Base-by-base conservation (phyloP, 2,888 invertebrate species). In the Megastigmus dorsalis region DNA sequence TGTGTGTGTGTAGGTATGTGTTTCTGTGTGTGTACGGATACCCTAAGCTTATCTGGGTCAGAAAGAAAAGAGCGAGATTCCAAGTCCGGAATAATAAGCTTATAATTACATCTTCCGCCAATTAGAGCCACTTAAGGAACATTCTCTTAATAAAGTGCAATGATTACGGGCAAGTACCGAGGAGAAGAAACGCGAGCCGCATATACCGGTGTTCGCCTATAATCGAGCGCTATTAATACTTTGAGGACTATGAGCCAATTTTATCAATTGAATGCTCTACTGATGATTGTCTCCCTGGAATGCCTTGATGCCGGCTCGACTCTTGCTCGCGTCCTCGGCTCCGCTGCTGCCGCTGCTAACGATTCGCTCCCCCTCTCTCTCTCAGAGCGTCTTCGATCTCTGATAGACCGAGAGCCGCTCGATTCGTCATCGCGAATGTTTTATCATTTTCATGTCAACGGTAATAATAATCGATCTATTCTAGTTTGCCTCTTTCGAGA, bases 51-150 rank as follows among this genome's bases (percentile, higher is more conserved):
- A 75, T 70, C 38, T 75, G 41, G 74, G 74, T 70, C 66, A 63
- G 36, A 18, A 26, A 75, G 63, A 69, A 68, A n/a, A 55, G 68
- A 68, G 54, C 72, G 60, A 66, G 68, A 75, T 75, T 75, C 67
- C 0, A 57, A 74, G 69, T 59, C n/a, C 26, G 67, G 57, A 77
- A 79, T 79, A 80, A 80, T 80, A 75, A 79, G 78, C 77, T 81
- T 77, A 75, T 82, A 81, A 84, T 84, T 82, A 83, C 81, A 74
- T 83, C 81, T 81, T 84, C 83, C 81, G 82, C 57, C 82, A 82
- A 84, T 84, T 84, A 82, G 75, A 81, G 68, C 77, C 84, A 83
- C 80, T 84, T 83, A 78, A 82, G 78, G 28, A 75, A 68, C 77
- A 75, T 79, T 80, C 76, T 74, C 78, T 81, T 80, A 83, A 82